Evolutionary conservation across 2,797 vertebrate species (phyloP).

Genomic region (Telmatherina bonti): DNA sequence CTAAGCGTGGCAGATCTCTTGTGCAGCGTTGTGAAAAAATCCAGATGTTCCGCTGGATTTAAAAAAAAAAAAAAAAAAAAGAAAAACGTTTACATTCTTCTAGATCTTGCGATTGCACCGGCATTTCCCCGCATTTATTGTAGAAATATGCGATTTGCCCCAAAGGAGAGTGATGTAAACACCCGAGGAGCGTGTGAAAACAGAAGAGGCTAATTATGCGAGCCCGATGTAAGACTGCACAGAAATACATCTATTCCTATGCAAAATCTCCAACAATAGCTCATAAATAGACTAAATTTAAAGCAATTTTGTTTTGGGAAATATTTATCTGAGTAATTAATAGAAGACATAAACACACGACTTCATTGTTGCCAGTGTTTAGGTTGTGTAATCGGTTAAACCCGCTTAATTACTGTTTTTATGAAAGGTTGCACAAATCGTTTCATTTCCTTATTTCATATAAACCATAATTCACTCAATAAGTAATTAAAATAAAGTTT

Average conservation of each 20-base stretch:
- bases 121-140: constrained; percentile 47
- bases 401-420: constrained; percentile 35
- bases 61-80: constrained; percentile 3
- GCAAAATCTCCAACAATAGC: constrained; percentile 59
- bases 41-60: constrained; percentile 5
- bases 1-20: not conserved
- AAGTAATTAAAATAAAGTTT: constrained; percentile 70
- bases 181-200: constrained; percentile 76
- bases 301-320: constrained; percentile 43
- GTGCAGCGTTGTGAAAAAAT: constrained; percentile 3
- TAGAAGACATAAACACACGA: constrained; percentile 38
- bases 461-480: constrained; percentile 62
- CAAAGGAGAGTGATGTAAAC: constrained; percentile 76
- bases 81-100: constrained; percentile 20
- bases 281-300: constrained; percentile 45
- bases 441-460: constrained; percentile 60
- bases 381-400: constrained; percentile 35
- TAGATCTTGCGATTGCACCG: constrained; percentile 19
- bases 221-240: constrained; percentile 72
- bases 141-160: constrained; percentile 72
- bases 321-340: constrained; percentile 65
- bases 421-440: constrained; percentile 42
- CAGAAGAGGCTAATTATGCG: constrained; percentile 76
- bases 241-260: constrained; percentile 56
- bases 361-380: constrained; percentile 45